Evolutionary conservation across 2,888 invertebrate genomes (phyloP), one percentile per base, ranked within the genome.

Genomic region (Coelogynopora nodosa): DNA sequence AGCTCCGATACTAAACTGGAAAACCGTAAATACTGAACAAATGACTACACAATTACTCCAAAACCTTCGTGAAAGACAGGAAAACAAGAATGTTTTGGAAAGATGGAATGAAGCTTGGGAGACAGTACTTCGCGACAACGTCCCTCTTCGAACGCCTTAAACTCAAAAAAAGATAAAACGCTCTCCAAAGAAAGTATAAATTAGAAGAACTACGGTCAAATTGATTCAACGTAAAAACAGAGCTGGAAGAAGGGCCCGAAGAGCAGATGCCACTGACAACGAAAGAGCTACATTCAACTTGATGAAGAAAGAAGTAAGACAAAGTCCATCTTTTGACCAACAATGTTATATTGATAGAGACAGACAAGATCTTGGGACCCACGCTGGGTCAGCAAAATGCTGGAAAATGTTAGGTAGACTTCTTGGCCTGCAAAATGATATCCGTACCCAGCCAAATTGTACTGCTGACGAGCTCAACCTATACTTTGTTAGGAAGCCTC

Each of bases 271-370:
- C 74, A 74, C 74, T 74, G 74, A 74, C 74, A 74, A 74, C 74
- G 74, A 74, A 74, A 74, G 27, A 74, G 74, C 74, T 74, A 74
- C 23, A 26, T 74, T 74, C 27, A 74, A 74, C 27, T 26, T 13
- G 74, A 74, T 74, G 74, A 74, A 74, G 74, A 74, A 74, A 74
- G 74, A 74, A 26, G 74, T 74, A 74, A 74, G 74, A 74, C 74
- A 74, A 26, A 74, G 23, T 26, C 74, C 23, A 74, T 74, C 27
- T 23, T 74, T 74, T 26, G 74, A 74, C 74, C 74, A 26, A 74
- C 5, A 74, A 74, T 74, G 74, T 74, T 74, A 74, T 74, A 74
- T 74, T 74, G 74, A 74, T 74, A 74, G 23, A 74, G 74, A 74
- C 2, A 74, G 74, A 74, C 74, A 74, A 74, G 74, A 13, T 74